phyloP scores from a whole-genome alignment of 2,797 vertebrate species.

The Pangasius larnaudii region DNA sequence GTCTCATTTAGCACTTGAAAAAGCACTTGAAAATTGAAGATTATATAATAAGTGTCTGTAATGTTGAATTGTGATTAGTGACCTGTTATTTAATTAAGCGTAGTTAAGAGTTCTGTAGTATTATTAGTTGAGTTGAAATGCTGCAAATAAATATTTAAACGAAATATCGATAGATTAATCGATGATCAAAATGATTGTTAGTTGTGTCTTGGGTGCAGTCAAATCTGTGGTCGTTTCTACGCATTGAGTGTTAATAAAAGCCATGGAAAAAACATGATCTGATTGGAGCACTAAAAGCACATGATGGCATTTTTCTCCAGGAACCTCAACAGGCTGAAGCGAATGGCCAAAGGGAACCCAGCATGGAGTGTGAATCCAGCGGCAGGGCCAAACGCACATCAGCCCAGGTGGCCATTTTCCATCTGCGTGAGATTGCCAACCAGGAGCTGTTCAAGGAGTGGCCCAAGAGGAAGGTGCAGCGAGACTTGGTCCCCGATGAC shows the following conservation, averaged over 20 bases:
- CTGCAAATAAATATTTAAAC: background rate
- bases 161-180: background rate
- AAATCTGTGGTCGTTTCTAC: background rate
- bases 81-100: background rate
- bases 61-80: background rate
- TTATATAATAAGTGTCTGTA: background rate
- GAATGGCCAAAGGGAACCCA: conserved; percentile 65
- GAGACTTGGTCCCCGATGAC: conserved; percentile 92
- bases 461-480: conserved; percentile 93
- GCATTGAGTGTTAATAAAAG: background rate
- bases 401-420: conserved; percentile 90
- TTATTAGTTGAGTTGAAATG: background rate
- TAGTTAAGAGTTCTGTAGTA: background rate
- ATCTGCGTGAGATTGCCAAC: conserved; percentile 90
- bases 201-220: background rate
- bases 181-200: background rate
- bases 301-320: conserved; percentile 65
- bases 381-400: conserved; percentile 87
- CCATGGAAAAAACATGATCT: background rate
- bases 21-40: background rate
- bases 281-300: background rate
- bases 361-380: conserved; percentile 76
- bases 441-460: conserved; percentile 91
- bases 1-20: background rate
- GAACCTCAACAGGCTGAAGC: conserved; percentile 64